Percentiles rank a stretch among this genome's conserved stretches.
Conservation (phyloP, 2,113 vertebrate genomes). For the Saguinus midas region DNA sequence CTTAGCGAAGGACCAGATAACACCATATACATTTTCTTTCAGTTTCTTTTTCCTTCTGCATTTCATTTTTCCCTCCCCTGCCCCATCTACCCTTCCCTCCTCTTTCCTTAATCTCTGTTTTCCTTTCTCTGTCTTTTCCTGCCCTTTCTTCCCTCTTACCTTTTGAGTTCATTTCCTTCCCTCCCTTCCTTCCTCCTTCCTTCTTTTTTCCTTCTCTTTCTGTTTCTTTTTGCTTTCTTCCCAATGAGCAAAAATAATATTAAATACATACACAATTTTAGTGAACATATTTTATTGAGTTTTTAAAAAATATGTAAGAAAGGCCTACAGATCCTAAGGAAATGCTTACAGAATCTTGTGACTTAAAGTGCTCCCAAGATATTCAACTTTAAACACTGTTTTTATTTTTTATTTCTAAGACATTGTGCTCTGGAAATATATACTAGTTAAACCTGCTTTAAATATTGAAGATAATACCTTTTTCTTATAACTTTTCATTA, state of each 20-base stretch:
- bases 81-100: neutral
- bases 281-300: neutral
- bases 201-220: neutral
- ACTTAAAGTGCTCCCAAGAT: neutral
- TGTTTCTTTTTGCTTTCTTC: neutral
- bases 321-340: neutral
- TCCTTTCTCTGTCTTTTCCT: neutral
- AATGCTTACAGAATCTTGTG: neutral
- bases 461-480: neutral
- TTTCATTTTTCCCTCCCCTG: neutral
- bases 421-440: neutral
- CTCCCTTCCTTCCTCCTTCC: neutral
- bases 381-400: neutral
- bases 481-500: neutral
- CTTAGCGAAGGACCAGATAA: neutral
- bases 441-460: neutral
- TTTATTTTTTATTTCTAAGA: neutral
- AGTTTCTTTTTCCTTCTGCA: neutral
- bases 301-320: neutral
- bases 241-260: neutral
- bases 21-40: neutral
- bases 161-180: neutral
- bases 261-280: neutral
- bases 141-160: too few species aligned
- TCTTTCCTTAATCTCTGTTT: neutral